Evolutionary conservation across 2,113 vertebrate genomes (phyloP).

Genomic region (Thoracochromis brauschi): DNA sequence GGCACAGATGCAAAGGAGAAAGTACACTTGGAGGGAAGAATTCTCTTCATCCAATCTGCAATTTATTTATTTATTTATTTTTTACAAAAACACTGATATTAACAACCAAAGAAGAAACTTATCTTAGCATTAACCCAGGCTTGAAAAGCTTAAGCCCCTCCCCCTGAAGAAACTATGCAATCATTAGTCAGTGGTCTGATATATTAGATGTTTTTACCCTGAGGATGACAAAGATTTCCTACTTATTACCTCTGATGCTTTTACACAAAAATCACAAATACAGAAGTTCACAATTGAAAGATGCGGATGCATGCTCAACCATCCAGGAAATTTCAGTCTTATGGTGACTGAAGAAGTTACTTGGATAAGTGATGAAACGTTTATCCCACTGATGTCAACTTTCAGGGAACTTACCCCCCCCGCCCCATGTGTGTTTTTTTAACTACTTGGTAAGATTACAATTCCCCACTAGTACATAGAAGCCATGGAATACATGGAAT

Average conservation of each 20-base stretch:
- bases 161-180: neutral
- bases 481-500: neutral
- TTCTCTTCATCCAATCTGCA: neutral
- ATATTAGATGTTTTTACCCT: neutral
- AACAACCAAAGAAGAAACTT: neutral
- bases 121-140: neutral
- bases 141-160: neutral
- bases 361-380: neutral
- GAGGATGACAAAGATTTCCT: neutral
- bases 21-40: neutral
- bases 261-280: neutral
- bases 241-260: neutral
- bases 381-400: neutral
- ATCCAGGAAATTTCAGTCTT: accelerated
- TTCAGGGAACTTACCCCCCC: accelerated
- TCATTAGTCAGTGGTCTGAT: neutral
- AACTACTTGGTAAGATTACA: neutral
- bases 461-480: neutral
- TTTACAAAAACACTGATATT: neutral
- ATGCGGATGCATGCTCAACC: neutral
- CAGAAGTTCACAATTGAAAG: neutral
- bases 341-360: neutral
- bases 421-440: neutral
- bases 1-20: neutral
- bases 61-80: neutral